phyloP scores from a whole-genome alignment of 2,113 vertebrate genomes.

The Muntiacus reevesi region DNA sequence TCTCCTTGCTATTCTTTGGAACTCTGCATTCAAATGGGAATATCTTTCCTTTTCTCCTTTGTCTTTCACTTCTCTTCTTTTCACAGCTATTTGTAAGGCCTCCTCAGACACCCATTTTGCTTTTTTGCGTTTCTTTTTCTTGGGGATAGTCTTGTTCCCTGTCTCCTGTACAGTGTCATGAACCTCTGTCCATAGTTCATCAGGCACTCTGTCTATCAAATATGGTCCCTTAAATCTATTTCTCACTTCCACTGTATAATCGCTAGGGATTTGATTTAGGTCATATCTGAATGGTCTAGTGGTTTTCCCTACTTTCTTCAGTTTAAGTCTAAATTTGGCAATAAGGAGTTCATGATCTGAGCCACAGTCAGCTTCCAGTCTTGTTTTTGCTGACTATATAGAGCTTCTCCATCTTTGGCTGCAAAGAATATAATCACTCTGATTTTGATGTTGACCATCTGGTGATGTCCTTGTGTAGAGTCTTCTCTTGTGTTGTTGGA shows the following conservation, averaged over 20 bases:
- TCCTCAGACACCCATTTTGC: not conserved
- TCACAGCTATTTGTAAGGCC: not conserved
- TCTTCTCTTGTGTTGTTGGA: not conserved
- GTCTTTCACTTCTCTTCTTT: not conserved
- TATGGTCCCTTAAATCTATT: not conserved
- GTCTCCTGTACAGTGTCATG: fast-evolving
- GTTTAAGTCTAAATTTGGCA: not conserved
- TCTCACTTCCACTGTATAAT: not conserved
- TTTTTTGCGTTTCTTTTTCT: not conserved
- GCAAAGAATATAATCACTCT: not conserved
- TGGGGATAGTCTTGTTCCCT: not conserved
- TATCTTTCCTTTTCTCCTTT: not conserved
- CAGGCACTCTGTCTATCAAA: not conserved
- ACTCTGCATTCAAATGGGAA: not conserved
- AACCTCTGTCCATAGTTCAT: not conserved
- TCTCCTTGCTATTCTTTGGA: not conserved
- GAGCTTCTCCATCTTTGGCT: not conserved
- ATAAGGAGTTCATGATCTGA: not conserved
- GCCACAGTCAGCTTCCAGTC: fast-evolving
- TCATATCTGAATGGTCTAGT: not conserved
- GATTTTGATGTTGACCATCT: fast-evolving
- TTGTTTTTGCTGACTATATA: not conserved
- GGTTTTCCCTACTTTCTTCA: not conserved
- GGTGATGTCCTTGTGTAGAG: not conserved
- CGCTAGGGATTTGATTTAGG: not conserved